Evolutionary conservation across 2,888 invertebrate genomes (phyloP).

Genomic region (Dryobota labecula): DNA sequence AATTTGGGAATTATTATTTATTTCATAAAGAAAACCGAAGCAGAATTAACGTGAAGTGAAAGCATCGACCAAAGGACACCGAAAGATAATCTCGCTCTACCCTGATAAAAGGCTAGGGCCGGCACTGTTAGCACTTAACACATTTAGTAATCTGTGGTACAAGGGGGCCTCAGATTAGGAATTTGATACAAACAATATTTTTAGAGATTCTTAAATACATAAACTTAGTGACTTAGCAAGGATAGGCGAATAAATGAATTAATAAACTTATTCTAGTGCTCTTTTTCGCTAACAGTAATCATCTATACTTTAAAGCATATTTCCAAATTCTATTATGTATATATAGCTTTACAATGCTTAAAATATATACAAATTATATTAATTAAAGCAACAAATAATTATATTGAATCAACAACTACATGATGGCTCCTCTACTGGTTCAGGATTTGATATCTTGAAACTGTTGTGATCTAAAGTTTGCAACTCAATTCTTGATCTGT

Average conservation of each 20-base stretch:
- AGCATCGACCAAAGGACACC: no score
- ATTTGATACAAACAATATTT: constrained; percentile 11
- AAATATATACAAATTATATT: constrained; percentile 42
- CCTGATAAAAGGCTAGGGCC: no score
- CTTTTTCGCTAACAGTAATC: constrained; percentile 1
- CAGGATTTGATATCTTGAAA: constrained; percentile 93
- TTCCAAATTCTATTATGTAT: constrained; percentile 35
- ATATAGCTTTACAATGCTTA: constrained; percentile 28
- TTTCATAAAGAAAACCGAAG: no score
- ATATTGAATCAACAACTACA: constrained; percentile 82
- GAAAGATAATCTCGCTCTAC: no score
- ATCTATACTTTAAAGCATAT: constrained; percentile 40
- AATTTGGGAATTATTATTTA: no score
- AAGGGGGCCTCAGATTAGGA: not conserved
- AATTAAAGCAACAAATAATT: constrained; percentile 50
- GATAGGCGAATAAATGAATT: constrained; percentile 18
- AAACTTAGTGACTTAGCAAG: constrained; percentile 51
- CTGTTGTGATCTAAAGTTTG: constrained; percentile 94
- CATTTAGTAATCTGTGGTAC: not conserved
- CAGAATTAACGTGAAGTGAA: no score
- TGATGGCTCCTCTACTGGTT: constrained; percentile 89
- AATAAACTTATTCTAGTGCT: constrained; percentile 28
- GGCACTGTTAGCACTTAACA: no score
- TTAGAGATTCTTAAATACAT: constrained; percentile 45
- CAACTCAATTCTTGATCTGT: constrained; percentile 95